Percentiles rank a stretch among this genome's conserved stretches.
These are phyloP conservation scores for Darevskia nairensis DNA, from an alignment of 2,797 vertebrate species.

Conservation along the genomic window DNA sequence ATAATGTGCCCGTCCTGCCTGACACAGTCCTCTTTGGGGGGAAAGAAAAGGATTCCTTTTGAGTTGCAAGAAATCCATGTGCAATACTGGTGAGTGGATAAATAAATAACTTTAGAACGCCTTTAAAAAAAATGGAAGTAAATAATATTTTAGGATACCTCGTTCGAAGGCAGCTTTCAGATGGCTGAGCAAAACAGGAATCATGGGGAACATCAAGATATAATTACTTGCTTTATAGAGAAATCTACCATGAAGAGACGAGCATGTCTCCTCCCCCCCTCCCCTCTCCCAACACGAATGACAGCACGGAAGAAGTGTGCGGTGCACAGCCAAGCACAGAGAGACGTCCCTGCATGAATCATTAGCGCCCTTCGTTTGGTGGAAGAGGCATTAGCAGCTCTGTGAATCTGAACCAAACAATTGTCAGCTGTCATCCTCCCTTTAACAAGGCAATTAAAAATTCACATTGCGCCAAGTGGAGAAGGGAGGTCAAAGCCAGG, in stretches of 20 bases:
- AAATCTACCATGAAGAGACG: conserved; percentile 65
- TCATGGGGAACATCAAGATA: conserved; percentile 62
- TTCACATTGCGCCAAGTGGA: conserved; percentile 60
- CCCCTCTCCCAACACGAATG: not conserved
- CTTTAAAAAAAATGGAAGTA: not conserved
- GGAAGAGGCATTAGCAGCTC: conserved; percentile 64
- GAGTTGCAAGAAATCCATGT: not conserved
- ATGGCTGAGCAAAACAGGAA: conserved; percentile 57
- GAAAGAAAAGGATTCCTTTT: not conserved
- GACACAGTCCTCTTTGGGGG: not conserved
- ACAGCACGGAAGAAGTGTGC: conserved; percentile 23
- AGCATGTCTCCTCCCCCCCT: not conserved
- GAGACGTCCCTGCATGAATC: conserved; percentile 60
- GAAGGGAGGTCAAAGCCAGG: conserved; percentile 30
- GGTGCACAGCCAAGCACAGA: conserved; percentile 69
- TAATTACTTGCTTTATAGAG: conserved; percentile 75
- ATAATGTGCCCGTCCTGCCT: not conserved
- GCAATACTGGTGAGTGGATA: not conserved
- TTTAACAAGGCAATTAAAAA: conserved; percentile 72
- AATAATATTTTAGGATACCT: conserved; percentile 38
- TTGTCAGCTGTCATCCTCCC: conserved; percentile 63
- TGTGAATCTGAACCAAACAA: conserved; percentile 69
- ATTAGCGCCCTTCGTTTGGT: conserved; percentile 58
- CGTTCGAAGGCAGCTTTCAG: conserved; percentile 55
- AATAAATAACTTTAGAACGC: not conserved